Evolutionary conservation across 2,888 invertebrate genomes (phyloP), one percentile per base, ranked within the genome.

Genomic region (Miltochrista miniata): DNA sequence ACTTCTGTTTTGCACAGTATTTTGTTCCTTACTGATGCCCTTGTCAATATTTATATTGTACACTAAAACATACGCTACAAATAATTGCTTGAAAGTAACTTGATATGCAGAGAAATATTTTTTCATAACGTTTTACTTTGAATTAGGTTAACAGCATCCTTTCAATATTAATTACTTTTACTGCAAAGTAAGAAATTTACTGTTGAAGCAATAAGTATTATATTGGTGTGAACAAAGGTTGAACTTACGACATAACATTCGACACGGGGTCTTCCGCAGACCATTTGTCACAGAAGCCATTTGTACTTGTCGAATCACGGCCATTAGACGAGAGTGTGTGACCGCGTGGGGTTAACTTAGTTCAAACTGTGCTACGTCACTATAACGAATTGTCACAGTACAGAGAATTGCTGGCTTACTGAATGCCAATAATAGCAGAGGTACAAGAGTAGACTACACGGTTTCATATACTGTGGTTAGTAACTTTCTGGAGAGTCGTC

Each of bases 241-340:
- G 85, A 85, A 87, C 82, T 86, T 87, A 87, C 84, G 84, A 75
- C 79, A 71, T 67, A 62, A 64, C 74, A 79, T 70, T 78, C 79
- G 80, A 83, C 79, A 77, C 76, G 79, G 82, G 87, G 85, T 87
- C 89, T 89, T 85, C 89, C 83, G 79, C 82, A 80, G 79, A 80
- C 89, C 89, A 92, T 92, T 92, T 92, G 92, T 92, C 92, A 92
- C 87, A 70, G 81, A 72, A 77, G 86, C 90, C 92, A 92, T 92
- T 92, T 92, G 91, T 92, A 92, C 91, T 90, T 92, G 92, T 92
- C 92, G 92, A 92, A 92, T 92, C 92, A 90, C 90, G 83, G 86
- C 90, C 92, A 91, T 92, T 91, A 91, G 89, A 89, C 77, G 83
- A 79, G 88, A 88, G 90, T 89, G 90, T 88, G 89, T 87, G 88